These are phyloP conservation scores for Lucifuga dentata DNA, from an alignment of 2,113 vertebrate species.

Conservation along the genomic window DNA sequence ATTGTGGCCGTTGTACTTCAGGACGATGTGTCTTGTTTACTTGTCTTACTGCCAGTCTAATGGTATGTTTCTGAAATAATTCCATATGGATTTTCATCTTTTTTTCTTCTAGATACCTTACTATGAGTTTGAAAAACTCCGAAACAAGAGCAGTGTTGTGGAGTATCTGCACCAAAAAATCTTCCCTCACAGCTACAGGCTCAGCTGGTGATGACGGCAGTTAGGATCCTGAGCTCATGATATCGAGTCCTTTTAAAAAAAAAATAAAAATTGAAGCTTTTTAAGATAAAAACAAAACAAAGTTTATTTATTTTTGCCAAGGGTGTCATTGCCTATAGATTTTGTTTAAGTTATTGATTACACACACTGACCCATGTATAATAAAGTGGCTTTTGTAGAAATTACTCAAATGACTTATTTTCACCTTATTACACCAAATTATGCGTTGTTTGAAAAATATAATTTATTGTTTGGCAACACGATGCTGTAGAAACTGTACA, in stretches of 20 bases:
- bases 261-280: background rate
- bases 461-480: conserved; percentile 74
- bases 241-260: background rate
- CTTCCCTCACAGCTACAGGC: conserved; percentile 83
- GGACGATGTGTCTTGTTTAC: no score
- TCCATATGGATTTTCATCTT: background rate
- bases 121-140: conserved; percentile 86
- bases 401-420: conserved; percentile 37
- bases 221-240: rapidly evolving
- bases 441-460: conserved; percentile 76
- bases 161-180: conserved; percentile 92
- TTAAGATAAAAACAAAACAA: background rate
- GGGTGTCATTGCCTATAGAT: background rate
- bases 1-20: no score
- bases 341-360: conserved; percentile 25
- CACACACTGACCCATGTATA: conserved; percentile 29
- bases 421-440: conserved; percentile 24
- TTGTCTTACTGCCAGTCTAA: no score
- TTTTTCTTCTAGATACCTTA: conserved; percentile 86
- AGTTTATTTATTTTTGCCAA: conserved; percentile 55
- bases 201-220: conserved; percentile 76
- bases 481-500: conserved; percentile 72
- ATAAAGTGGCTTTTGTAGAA: conserved; percentile 57
- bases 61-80: background rate
- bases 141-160: conserved; percentile 71